phyloP scores from a whole-genome alignment of 2,113 vertebrate species.

The Phyllostomus hastatus region DNA sequence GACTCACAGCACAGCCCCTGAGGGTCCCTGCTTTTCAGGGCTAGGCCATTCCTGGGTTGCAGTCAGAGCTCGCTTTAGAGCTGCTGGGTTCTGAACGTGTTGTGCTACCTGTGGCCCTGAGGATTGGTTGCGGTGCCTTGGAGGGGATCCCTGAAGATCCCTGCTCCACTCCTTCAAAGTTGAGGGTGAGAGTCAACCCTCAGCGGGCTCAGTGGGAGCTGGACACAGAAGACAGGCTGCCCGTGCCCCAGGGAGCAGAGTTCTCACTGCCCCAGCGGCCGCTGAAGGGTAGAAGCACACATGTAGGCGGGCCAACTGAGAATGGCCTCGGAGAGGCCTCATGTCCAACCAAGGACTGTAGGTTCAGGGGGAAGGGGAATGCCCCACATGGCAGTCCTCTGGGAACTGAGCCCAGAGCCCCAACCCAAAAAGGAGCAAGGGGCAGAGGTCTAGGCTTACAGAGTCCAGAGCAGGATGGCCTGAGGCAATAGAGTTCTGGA shows the following conservation, averaged over 20 bases:
- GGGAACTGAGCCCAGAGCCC: not conserved
- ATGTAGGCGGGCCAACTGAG: not conserved
- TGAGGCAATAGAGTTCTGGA: not conserved
- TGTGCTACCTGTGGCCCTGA: not conserved
- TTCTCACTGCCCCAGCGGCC: not conserved
- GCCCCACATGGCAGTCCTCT: not conserved
- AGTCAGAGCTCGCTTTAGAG: too few species aligned
- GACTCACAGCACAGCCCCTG: too few species aligned
- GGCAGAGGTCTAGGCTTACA: not conserved
- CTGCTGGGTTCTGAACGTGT: too few species aligned
- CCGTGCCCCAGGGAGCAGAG: not conserved
- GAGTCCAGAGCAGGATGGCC: not conserved
- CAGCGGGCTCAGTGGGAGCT: not conserved
- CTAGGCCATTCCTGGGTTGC: too few species aligned
- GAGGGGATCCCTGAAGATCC: not conserved
- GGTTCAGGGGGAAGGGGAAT: not conserved
- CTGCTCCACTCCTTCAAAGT: too few species aligned
- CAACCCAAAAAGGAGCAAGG: not conserved
- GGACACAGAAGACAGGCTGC: too few species aligned
- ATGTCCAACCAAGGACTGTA: not conserved
- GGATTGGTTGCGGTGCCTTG: not conserved
- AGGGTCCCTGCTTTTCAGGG: too few species aligned
- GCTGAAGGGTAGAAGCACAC: not conserved
- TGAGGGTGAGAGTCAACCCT: too few species aligned
- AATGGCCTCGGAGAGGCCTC: not conserved